A percentile compares a stretch with the other conserved stretches of the same genome.
These are phyloP conservation scores for Emydocephalus ijimae DNA, from an alignment of 2,113 vertebrate species.

Conservation along the genomic window DNA sequence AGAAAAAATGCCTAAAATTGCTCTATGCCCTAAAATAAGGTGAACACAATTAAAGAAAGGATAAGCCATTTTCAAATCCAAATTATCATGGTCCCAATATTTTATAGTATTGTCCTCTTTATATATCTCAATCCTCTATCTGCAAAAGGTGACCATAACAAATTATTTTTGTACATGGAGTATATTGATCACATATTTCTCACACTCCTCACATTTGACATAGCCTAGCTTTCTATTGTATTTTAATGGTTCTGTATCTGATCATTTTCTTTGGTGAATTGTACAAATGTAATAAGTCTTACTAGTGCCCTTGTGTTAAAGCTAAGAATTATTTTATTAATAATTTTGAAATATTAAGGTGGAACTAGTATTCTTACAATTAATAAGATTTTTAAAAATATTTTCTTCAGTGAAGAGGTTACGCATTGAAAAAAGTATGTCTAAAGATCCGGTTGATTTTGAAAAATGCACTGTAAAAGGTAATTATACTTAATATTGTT, in stretches of 20 bases:
- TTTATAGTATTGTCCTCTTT: not conserved
- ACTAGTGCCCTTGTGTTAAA: not conserved
- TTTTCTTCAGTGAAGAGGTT: conserved; percentile 77
- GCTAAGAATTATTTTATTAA: not conserved
- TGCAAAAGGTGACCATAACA: not conserved
- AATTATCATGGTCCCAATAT: not conserved
- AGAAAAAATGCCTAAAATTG: not conserved
- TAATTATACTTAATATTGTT: conserved; percentile 52
- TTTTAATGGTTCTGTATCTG: not conserved
- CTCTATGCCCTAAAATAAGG: not conserved
- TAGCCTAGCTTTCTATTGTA: not conserved
- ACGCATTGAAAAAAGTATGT: conserved; percentile 82
- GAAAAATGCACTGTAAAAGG: conserved; percentile 83
- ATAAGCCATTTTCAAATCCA: not conserved
- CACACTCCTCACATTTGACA: not conserved
- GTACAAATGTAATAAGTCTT: not conserved
- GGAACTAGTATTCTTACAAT: not conserved
- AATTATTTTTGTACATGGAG: not conserved
- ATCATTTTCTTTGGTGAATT: not conserved
- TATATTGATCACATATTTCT: not conserved
- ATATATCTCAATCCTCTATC: not conserved
- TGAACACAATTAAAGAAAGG: not conserved
- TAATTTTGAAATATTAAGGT: not conserved
- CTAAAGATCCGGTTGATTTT: conserved; percentile 80
- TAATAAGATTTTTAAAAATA: not conserved